Evolutionary conservation across 2,797 vertebrate species (phyloP).

Genomic region (Aselliscus stoliczkanus): DNA sequence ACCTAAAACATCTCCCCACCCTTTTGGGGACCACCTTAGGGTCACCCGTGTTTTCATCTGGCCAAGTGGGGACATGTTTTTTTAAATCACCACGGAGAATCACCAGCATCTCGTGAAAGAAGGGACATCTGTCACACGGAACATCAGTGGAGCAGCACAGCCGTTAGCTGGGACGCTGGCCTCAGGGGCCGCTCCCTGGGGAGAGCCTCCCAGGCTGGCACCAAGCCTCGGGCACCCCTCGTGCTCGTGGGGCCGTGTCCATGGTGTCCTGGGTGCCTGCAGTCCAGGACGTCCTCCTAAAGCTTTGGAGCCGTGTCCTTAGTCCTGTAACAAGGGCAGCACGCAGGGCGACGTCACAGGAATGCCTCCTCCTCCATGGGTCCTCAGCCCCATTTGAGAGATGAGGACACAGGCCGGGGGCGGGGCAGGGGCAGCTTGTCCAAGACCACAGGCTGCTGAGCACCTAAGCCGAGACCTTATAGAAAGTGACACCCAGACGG

Average conservation of each 20-base stretch:
- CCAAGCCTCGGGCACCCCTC: background rate
- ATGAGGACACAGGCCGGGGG: background rate
- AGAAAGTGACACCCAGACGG: background rate
- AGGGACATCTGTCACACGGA: background rate
- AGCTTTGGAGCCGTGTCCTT: background rate
- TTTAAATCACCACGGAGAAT: background rate
- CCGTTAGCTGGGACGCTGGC: too few species aligned
- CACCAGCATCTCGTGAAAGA: background rate
- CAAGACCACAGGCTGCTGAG: too few species aligned
- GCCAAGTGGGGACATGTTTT: background rate
- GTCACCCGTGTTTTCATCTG: background rate
- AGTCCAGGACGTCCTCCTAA: background rate
- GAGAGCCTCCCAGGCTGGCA: too few species aligned
- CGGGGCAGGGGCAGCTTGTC: too few species aligned
- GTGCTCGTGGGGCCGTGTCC: rapidly evolving
- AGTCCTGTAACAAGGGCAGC: rapidly evolving
- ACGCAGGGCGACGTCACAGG: rapidly evolving
- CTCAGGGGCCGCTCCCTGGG: too few species aligned
- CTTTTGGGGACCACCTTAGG: background rate
- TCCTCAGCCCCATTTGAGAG: background rate
- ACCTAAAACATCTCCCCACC: background rate
- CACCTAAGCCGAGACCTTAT: too few species aligned
- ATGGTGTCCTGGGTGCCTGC: rapidly evolving
- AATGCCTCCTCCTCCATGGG: background rate
- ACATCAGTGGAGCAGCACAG: background rate